Percentiles rank a stretch among this genome's conserved stretches.
Evolutionary conservation across 53 echinoderm and acorn worm species (phyloP).

Genomic region (Astropecten irregularis): DNA sequence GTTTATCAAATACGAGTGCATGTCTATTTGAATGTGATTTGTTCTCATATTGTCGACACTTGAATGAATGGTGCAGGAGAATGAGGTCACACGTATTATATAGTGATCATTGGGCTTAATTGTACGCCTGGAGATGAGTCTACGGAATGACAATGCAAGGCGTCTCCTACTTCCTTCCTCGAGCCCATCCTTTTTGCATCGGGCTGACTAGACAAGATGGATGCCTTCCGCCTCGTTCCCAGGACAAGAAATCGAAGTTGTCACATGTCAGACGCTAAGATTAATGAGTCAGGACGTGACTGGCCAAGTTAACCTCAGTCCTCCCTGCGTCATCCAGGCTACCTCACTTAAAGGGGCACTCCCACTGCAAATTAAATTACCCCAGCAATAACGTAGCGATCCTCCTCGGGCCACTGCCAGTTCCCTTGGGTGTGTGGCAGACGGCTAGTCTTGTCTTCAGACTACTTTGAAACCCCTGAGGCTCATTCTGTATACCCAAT

Average conservation of each 20-base stretch:
- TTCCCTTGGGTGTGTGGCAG: too few relatives aligned
- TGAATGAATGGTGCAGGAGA: too few relatives aligned
- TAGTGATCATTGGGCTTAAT: too few relatives aligned
- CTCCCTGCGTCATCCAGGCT: constrained; percentile 17
- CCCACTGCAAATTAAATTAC: not conserved
- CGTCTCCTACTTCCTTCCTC: constrained; percentile 49
- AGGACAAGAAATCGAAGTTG: constrained; percentile 22
- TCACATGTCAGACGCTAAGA: constrained; percentile 37
- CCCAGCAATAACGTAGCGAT: too few relatives aligned
- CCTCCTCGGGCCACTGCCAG: not conserved
- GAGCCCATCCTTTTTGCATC: constrained; percentile 27
- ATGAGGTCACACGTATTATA: too few relatives aligned
- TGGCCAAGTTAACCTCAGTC: constrained; percentile 21
- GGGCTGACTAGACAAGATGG: constrained; percentile 32
- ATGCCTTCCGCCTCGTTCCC: constrained; percentile 36
- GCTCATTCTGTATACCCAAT: too few relatives aligned
- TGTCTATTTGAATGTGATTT: too few relatives aligned
- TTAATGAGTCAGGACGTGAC: constrained; percentile 49
- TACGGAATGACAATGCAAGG: constrained; percentile 23
- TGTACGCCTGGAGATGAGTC: not conserved
- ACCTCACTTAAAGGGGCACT: constrained; percentile 7
- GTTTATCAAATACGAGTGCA: too few relatives aligned
- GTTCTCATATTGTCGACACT: too few relatives aligned
- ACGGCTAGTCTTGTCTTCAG: too few relatives aligned
- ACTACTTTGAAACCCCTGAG: too few relatives aligned